Evolutionary conservation across 2,888 invertebrate species (phyloP), one percentile per base, ranked within the genome.

Genomic region (Teleogryllus oceanicus): DNA sequence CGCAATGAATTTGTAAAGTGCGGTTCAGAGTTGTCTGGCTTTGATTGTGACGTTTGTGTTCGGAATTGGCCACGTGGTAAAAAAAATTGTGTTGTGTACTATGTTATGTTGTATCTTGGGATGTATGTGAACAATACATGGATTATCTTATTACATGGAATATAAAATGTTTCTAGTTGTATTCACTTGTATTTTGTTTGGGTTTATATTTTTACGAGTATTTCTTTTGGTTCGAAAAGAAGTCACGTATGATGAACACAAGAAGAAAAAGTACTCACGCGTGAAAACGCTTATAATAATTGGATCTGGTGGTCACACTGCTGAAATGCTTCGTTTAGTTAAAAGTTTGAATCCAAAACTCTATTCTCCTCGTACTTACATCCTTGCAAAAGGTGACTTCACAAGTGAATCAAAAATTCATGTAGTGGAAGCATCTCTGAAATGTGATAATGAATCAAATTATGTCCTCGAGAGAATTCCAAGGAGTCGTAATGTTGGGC

Each of bases 241-340:
- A 12, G 11, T 51, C 21, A 74, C 37, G 37, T 8, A 37, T 37
- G 8, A 8, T 37, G 37, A 37, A 37, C 37, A 37, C 37, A 8
- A 37, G 37, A 5, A 37, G 37, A 37, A 8, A 37, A 37, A 37
- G n/a, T 62, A n/a, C 24, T 11, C 12, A 12, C 77, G 81, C 49
- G 81, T 81, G 21, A 81, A 79, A 80, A 92, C 92, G 11, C 84
- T 92, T 80, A 88, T 93, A 83, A 92, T 94, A 83, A 90, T 94
- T 81, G 94, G 94, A 74, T 93, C 94, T 83, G 97, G 96, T 80
- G 97, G 97, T 0, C 99, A 99, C 86, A 99, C 99, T 0, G 93
- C 94, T n/a, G 99, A 99, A 90, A 94, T 99, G 90, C 86, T 98
- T 78, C 90, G 92, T 82, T 88, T 98, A 75, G 86, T 94, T 11